Conservation (phyloP, 2,888 invertebrate species). For the Allophyes oxyacanthae region DNA sequence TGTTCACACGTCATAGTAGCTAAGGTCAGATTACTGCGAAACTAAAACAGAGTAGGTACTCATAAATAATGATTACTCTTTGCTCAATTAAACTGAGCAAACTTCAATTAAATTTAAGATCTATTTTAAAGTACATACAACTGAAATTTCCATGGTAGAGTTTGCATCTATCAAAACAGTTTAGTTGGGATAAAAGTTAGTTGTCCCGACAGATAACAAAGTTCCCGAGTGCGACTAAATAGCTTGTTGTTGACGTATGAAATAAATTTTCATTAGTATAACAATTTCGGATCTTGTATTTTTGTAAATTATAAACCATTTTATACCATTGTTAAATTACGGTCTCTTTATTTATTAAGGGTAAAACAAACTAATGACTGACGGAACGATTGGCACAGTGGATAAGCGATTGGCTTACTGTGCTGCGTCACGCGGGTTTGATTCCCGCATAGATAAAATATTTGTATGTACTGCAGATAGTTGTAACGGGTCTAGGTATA, state of each 20-base stretch:
- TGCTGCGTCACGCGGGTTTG: no score
- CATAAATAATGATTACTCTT: slow-evolving; percentile 16
- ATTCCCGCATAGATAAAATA: no score
- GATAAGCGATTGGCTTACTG: no score
- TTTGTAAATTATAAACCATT: no score
- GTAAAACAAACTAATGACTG: no score
- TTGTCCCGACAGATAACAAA: slow-evolving; percentile 6
- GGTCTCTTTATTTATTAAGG: no score
- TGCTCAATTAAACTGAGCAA: not conserved
- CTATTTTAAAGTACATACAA: not conserved
- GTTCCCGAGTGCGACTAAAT: not conserved
- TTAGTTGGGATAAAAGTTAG: slow-evolving; percentile 11
- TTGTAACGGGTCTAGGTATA: no score
- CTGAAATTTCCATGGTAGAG: not conserved
- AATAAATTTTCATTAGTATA: not conserved
- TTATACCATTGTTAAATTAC: no score
- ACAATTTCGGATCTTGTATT: no score
- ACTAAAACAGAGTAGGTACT: slow-evolving; percentile 3
- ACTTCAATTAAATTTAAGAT: not conserved
- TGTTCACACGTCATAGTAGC: not conserved
- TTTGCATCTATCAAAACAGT: not conserved
- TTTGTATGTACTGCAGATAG: no score
- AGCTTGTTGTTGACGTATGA: not conserved
- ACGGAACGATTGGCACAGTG: no score
- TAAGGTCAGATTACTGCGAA: not conserved